Percentiles rank a stretch among this genome's conserved stretches.
Evolutionary conservation across 2,888 invertebrate species (phyloP).

Genomic region (Xestia ashworthii): DNA sequence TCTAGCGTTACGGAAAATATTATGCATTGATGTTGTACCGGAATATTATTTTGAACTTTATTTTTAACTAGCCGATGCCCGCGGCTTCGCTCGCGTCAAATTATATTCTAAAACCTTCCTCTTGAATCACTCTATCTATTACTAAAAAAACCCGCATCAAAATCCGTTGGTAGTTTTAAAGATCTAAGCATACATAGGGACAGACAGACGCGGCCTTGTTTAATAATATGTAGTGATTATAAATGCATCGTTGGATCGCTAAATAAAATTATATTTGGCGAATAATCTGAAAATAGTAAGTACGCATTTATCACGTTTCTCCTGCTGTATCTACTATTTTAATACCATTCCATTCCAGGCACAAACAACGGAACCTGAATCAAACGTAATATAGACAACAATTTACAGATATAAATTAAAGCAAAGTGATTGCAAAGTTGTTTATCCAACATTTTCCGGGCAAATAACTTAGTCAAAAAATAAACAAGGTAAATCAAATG

Average conservation of each 20-base stretch:
- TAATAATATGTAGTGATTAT: too few relatives aligned
- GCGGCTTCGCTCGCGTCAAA: too few relatives aligned
- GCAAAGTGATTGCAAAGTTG: not conserved
- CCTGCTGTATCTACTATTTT: not conserved
- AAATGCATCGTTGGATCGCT: slow-evolving; percentile 8
- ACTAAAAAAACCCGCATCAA: too few relatives aligned
- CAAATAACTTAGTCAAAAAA: not conserved
- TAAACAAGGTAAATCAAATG: slow-evolving; percentile 9
- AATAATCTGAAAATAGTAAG: not conserved
- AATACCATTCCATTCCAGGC: not conserved
- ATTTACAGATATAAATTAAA: not conserved
- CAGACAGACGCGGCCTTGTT: too few relatives aligned
- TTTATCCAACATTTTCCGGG: not conserved
- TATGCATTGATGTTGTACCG: slow-evolving; percentile 3
- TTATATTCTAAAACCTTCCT: too few relatives aligned
- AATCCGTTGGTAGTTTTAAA: too few relatives aligned
- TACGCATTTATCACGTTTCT: not conserved
- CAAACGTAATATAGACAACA: not conserved
- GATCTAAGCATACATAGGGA: too few relatives aligned
- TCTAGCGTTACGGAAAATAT: slow-evolving; percentile 14
- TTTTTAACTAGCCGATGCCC: too few relatives aligned
- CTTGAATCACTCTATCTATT: too few relatives aligned
- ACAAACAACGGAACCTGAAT: not conserved
- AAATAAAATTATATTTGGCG: not conserved
- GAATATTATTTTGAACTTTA: slow-evolving; percentile 17